Evolutionary conservation across 1,140 invertebrate species (phyloP).

Genomic region (Formica selysi): DNA sequence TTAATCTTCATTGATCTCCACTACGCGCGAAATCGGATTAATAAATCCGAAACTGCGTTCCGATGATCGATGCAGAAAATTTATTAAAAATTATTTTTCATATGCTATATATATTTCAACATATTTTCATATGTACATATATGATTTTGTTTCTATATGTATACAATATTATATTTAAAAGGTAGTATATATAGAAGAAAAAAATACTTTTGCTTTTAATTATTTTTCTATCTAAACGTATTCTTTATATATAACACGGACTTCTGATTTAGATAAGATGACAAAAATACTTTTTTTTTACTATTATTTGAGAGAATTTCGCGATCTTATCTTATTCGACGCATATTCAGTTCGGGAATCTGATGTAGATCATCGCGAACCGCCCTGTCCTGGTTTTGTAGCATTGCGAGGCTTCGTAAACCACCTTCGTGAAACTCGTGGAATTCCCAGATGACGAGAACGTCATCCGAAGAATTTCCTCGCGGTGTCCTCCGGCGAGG

Average conservation of each 20-base stretch:
- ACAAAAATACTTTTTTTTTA: not conserved
- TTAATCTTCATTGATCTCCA: slow-evolving; percentile 27
- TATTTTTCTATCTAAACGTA: too few species aligned
- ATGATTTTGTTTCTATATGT: not conserved
- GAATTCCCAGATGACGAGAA: slow-evolving; percentile 47
- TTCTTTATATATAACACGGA: too few species aligned
- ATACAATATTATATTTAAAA: not conserved
- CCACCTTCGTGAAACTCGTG: not conserved
- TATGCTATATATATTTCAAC: too few species aligned
- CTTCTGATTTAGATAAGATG: too few species aligned
- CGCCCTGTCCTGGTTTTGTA: slow-evolving; percentile 39
- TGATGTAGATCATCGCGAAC: not conserved
- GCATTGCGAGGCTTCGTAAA: not conserved
- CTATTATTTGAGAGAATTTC: not conserved
- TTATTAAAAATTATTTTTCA: slow-evolving; percentile 21
- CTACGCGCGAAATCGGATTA: slow-evolving; percentile 3
- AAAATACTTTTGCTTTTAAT: not conserved
- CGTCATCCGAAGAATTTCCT: slow-evolving; percentile 66
- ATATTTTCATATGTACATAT: not conserved
- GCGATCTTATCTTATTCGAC: not conserved
- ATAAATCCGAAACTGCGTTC: not conserved
- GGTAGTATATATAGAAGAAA: too few species aligned
- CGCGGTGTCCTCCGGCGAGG: slow-evolving; percentile 31
- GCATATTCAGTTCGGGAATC: slow-evolving; percentile 30
- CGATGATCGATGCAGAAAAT: not conserved